Percentiles rank a stretch among this genome's conserved stretches.
phyloP scores from a whole-genome alignment of 1,140 invertebrate genomes.

The Dysdera silvatica region DNA sequence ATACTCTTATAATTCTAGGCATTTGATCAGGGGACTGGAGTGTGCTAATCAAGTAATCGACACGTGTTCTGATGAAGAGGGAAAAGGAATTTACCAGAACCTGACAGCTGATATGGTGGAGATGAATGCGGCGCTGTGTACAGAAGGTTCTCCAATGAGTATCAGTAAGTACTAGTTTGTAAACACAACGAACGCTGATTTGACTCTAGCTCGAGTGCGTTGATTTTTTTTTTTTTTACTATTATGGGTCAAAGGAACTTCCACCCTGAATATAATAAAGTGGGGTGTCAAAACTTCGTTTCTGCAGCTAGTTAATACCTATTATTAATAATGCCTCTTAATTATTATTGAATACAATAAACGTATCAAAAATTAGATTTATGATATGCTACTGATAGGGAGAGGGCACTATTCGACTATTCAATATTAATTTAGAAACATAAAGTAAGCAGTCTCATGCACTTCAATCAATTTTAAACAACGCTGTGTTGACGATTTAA shows the following conservation, averaged over 20 bases:
- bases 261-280: neutral
- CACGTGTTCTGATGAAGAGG: slow-evolving; percentile 1
- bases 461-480: no score
- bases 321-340: neutral
- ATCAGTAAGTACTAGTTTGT: neutral
- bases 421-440: no score
- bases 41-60: slow-evolving; percentile 13
- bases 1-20: no score
- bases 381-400: no score
- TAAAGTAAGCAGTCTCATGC: no score
- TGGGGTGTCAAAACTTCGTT: neutral
- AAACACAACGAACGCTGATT: neutral
- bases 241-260: neutral
- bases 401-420: no score
- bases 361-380: no score
- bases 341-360: neutral
- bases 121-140: slow-evolving; percentile 14
- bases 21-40: slow-evolving; percentile 10
- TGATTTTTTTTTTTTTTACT: neutral
- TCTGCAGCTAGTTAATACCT: neutral
- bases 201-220: neutral
- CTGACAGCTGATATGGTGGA: slow-evolving; percentile 12
- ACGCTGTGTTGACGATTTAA: no score
- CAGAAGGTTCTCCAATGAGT: slow-evolving; percentile 7
- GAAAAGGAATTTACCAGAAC: slow-evolving; percentile 6